These are phyloP conservation scores for Eledona agricola DNA, from an alignment of 2,888 invertebrate species.

Conservation along the genomic window DNA sequence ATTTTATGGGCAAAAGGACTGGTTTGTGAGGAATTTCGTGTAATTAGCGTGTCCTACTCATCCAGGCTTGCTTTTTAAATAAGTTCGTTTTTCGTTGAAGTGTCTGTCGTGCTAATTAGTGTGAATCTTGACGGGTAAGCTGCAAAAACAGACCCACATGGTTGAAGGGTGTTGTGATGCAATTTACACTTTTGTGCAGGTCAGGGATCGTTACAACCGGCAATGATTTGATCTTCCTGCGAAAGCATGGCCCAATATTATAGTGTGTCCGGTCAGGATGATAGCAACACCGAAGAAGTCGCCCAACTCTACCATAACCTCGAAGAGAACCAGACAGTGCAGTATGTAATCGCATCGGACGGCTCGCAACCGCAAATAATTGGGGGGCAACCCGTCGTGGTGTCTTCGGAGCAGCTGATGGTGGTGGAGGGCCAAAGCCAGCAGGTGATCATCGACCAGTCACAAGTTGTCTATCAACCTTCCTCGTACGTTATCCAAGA, in stretches of 20 bases:
- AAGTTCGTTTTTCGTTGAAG: too few relatives aligned
- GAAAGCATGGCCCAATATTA: constrained; percentile 73
- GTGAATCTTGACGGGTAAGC: too few relatives aligned
- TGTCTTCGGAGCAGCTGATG: constrained; percentile 58
- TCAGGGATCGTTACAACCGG: not conserved
- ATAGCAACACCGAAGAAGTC: constrained; percentile 68
- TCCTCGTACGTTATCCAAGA: constrained; percentile 45
- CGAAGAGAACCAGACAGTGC: constrained; percentile 59
- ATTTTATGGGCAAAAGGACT: constrained; percentile 19
- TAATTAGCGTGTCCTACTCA: constrained; percentile 3
- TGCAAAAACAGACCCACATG: too few relatives aligned
- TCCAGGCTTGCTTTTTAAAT: too few relatives aligned
- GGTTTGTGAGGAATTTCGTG: constrained; percentile 13
- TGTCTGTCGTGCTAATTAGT: too few relatives aligned
- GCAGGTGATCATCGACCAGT: constrained; percentile 60
- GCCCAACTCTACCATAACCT: constrained; percentile 72
- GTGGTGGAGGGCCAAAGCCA: constrained; percentile 62
- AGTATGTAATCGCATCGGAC: constrained; percentile 57
- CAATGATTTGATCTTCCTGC: constrained; percentile 17
- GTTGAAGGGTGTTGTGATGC: too few relatives aligned
- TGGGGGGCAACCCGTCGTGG: constrained; percentile 55
- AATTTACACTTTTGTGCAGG: too few relatives aligned
- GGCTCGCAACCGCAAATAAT: constrained; percentile 51
- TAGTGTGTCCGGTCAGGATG: constrained; percentile 70
- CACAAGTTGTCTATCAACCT: constrained; percentile 50